phyloP scores from a whole-genome alignment of 2,888 invertebrate species.

The Eutolmus rufibarbis region DNA sequence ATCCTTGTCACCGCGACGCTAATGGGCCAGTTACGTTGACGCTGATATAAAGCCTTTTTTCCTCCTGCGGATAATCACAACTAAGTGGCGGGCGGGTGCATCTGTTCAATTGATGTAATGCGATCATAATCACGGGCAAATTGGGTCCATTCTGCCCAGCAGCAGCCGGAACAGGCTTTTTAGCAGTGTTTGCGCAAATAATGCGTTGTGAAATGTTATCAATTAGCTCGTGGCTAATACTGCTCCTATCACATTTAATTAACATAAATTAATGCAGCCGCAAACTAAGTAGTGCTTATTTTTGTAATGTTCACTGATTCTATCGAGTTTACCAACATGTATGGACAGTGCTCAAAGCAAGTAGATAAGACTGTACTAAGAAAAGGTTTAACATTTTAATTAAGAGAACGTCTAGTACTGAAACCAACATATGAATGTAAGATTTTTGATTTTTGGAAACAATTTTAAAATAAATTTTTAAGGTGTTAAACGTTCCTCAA shows the following conservation, averaged over 20 bases:
- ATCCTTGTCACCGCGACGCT: neutral
- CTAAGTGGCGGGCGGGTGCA: neutral
- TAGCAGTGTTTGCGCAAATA: constrained; percentile 6
- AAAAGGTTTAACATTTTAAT: too few species aligned
- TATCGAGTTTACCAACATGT: too few species aligned
- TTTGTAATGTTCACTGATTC: neutral
- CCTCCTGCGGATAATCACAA: neutral
- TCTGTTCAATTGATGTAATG: constrained; percentile 20
- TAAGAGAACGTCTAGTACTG: too few species aligned
- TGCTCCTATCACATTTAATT: neutral
- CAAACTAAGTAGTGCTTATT: neutral
- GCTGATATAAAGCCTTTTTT: constrained; percentile 9
- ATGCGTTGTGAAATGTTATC: constrained; percentile 34
- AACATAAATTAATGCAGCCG: neutral
- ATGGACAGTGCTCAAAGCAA: too few species aligned
- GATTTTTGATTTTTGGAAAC: too few species aligned
- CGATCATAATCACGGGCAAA: constrained; percentile 17
- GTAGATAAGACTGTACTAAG: too few species aligned
- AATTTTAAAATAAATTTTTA: too few species aligned
- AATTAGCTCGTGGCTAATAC: neutral
- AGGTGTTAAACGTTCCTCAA: too few species aligned
- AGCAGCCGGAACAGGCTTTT: neutral
- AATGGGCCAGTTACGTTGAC: constrained; percentile 3
- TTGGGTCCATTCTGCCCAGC: neutral
- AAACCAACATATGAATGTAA: too few species aligned